phyloP scores from a whole-genome alignment of 2,888 invertebrate genomes.

The Cosmorhoe ocellata region DNA sequence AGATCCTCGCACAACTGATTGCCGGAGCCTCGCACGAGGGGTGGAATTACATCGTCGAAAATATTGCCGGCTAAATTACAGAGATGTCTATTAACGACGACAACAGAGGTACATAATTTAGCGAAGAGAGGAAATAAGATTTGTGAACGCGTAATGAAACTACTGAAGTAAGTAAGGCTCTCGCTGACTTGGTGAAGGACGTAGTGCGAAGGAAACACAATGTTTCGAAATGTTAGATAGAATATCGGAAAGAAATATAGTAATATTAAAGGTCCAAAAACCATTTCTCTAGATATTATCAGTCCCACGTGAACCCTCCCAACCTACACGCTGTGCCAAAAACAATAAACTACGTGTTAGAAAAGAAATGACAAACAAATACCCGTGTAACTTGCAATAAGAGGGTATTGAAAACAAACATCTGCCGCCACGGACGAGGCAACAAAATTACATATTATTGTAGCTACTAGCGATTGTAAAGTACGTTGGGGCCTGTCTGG shows the following conservation, averaged over 20 bases:
- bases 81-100: not conserved
- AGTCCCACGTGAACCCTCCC: slow-evolving; percentile 10
- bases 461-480: not conserved
- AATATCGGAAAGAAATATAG: not conserved
- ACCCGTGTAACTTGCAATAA: slow-evolving; percentile 24
- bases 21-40: slow-evolving; percentile 5
- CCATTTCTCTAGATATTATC: slow-evolving; percentile 6
- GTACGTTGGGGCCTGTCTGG: too few relatives aligned
- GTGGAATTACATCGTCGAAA: slow-evolving; percentile 18
- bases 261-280: not conserved
- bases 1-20: slow-evolving; percentile 8
- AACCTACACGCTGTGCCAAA: slow-evolving; percentile 6
- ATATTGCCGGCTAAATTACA: slow-evolving; percentile 9
- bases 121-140: not conserved
- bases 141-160: not conserved
- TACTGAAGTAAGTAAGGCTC: not conserved
- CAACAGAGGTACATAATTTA: not conserved
- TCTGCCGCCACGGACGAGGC: slow-evolving; percentile 41
- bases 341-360: slow-evolving; percentile 34
- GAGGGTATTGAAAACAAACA: slow-evolving; percentile 45
- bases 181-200: too few relatives aligned
- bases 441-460: slow-evolving; percentile 28
- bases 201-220: too few relatives aligned
- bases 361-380: slow-evolving; percentile 39
- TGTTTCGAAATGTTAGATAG: not conserved